phyloP scores from a whole-genome alignment of 2,888 invertebrate species.

The Pseudococcus longispinus region DNA sequence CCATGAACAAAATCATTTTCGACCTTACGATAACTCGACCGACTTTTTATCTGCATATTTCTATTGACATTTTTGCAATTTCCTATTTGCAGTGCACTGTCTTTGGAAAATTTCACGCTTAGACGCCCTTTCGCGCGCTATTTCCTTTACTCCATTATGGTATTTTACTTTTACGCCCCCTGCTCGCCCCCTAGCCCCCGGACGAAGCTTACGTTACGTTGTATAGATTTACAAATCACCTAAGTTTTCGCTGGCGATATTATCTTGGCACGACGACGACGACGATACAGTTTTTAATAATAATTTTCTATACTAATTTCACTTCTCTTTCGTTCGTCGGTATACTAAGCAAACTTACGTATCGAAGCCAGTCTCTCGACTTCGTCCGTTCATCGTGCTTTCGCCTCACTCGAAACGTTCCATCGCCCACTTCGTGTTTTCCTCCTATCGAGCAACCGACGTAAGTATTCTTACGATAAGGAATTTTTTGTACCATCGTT shows the following conservation, averaged over 20 bases:
- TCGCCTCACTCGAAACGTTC: no score
- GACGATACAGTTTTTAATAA: conserved; percentile 5
- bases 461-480: not conserved
- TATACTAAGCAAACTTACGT: no score
- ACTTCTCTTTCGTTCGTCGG: no score
- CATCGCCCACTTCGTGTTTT: not conserved
- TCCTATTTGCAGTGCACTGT: not conserved
- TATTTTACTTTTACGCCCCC: no score
- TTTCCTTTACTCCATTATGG: not conserved
- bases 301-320: not conserved
- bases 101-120: not conserved
- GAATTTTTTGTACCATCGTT: not conserved
- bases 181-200: no score
- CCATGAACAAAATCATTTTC: no score
- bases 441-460: not conserved
- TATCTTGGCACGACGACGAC: conserved; percentile 4
- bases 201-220: not conserved
- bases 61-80: not conserved
- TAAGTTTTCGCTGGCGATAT: not conserved
- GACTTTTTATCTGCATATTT: not conserved
- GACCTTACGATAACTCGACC: not conserved
- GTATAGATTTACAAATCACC: not conserved
- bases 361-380: not conserved
- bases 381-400: no score
- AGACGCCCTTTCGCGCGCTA: not conserved